Percentiles rank a stretch among this genome's conserved stretches.
These are phyloP conservation scores for Elaphurus davidianus DNA, from an alignment of 2,113 vertebrate genomes.

Conservation along the genomic window DNA sequence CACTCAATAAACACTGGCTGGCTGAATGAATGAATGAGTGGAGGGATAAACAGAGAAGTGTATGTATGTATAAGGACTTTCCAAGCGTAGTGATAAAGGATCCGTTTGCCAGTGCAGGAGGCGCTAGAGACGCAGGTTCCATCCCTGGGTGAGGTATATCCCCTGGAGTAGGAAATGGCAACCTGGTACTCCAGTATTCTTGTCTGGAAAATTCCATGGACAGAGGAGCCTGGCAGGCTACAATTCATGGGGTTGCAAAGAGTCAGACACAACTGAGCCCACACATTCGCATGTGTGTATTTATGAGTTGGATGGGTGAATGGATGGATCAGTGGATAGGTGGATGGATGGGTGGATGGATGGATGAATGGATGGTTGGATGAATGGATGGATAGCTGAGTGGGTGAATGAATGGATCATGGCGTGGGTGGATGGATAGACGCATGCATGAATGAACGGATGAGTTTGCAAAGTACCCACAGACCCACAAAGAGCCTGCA, in stretches of 20 bases:
- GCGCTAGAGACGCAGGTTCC: fast-evolving
- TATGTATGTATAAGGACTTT: background rate
- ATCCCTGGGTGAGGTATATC: background rate
- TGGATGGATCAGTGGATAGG: background rate
- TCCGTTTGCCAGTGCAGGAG: background rate
- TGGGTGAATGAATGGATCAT: background rate
- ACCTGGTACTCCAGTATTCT: background rate
- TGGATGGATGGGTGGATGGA: background rate
- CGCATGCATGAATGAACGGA: background rate
- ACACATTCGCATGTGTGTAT: background rate
- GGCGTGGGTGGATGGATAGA: background rate
- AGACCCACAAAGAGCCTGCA: background rate
- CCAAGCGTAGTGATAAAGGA: background rate
- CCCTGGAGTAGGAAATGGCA: background rate
- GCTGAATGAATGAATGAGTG: background rate
- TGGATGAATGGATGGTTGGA: background rate
- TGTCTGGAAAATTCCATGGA: background rate
- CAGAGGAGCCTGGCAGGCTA: background rate
- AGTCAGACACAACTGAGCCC: background rate
- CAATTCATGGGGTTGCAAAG: background rate
- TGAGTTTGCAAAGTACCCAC: background rate
- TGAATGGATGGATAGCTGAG: background rate
- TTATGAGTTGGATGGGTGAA: background rate
- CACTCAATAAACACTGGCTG: background rate
- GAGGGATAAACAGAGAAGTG: background rate